Evolutionary conservation across 2,888 invertebrate species (phyloP), one percentile per base, ranked within the genome.

Genomic region (Notodonta ziczac): DNA sequence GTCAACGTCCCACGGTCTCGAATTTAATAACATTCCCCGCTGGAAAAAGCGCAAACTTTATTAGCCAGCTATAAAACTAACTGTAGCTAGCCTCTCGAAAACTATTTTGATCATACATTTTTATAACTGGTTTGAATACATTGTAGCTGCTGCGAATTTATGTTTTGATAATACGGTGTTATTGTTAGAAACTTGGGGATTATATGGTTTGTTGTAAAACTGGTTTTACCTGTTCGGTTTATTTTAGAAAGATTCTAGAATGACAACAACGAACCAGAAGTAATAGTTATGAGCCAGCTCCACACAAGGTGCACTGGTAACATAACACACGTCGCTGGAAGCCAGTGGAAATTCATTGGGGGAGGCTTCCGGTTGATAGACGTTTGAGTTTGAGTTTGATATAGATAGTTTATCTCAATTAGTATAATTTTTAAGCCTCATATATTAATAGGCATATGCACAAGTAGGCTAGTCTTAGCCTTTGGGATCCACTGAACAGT

Each of bases 1-100:
- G 77, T 83, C 86, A 83, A 75, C 78, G 82, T 83, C 81, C 58
- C 66, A 58, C 61, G 72, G 75, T 77, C 78, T 78, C 71, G 73
- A 81, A 82, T 84, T 81, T 85, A 84, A 85, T 85, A 86, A 83
- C 81, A 80, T 86, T 82, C 82, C 79, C 74, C 72, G 72, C 65
- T 60, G 69, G 70, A 72, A 61, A 71, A 62, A 63, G 70, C 72
- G 69, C 76, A 77, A 80, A 84, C 80, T 85, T 85, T 85, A 86
- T 84, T 85, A 84, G 83, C 80, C 68, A 65, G n/a, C 72, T 78
- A 77, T 82, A 83, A 83, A 84, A 82, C 76, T 73, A 72, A 62
- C 66, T 56, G 67, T 57, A 67, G 65, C 67, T 58, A 3, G 56
- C 59, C 63, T 59, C 50, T 50, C 16, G 48, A 10, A n/a, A 48